Evolutionary conservation across 2,113 vertebrate species (phyloP).

Genomic region (Prunella himalayana): DNA sequence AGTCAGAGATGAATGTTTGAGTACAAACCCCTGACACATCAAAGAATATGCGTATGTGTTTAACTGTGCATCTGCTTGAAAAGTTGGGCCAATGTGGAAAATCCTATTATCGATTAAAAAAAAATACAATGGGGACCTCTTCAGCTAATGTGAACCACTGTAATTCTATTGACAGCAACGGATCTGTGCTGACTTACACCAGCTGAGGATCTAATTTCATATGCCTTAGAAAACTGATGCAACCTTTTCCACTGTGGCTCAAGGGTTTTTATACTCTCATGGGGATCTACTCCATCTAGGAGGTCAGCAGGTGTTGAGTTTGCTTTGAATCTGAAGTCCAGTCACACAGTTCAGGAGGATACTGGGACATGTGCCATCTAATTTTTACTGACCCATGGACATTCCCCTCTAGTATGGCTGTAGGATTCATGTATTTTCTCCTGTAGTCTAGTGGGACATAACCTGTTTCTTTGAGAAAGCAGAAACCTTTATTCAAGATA

Average conservation of each 20-base stretch:
- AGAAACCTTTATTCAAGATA: background rate
- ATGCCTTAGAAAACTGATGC: slow-evolving; percentile 3
- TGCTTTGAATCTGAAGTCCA: background rate
- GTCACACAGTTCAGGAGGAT: background rate
- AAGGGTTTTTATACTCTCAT: background rate
- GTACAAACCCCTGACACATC: background rate
- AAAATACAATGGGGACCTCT: background rate
- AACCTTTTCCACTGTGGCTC: background rate
- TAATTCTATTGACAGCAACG: background rate
- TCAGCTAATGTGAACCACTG: slow-evolving; percentile 5
- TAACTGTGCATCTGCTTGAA: background rate
- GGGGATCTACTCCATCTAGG: background rate
- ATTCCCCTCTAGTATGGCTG: background rate
- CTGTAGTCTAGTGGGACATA: background rate
- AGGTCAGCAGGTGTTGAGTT: background rate
- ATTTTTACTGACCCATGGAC: background rate
- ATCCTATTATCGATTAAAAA: background rate
- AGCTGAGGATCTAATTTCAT: slow-evolving; percentile 31
- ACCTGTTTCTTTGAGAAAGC: background rate
- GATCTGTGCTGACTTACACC: slow-evolving; percentile 17
- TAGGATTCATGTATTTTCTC: background rate
- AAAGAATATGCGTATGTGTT: background rate
- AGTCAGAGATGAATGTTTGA: background rate
- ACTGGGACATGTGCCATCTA: background rate
- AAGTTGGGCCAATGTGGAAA: slow-evolving; percentile 4